Percentiles rank a stretch among this genome's conserved stretches.
These are phyloP conservation scores for Manduca sexta DNA, from an alignment of 1,140 invertebrate species.

Conservation along the genomic window DNA sequence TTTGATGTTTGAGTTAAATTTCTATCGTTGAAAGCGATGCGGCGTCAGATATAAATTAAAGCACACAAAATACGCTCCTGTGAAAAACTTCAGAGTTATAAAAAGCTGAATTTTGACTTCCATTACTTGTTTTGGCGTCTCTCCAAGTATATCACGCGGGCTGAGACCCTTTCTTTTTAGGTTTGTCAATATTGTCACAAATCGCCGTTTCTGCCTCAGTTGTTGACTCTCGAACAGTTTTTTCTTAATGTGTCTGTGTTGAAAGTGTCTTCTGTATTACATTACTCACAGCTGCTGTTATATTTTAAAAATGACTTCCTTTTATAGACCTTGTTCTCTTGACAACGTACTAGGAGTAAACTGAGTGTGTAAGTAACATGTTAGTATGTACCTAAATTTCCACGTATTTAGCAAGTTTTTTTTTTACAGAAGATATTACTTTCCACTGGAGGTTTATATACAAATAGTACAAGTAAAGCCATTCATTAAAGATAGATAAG, in stretches of 20 bases:
- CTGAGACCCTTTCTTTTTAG: constrained; percentile 20
- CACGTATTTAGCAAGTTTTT: no score
- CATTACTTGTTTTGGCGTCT: constrained; percentile 25
- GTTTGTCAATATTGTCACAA: constrained; percentile 23
- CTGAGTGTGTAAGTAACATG: no score
- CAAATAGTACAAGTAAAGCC: no score
- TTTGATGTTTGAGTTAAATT: no score
- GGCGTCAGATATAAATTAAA: neutral
- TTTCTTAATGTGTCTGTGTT: neutral
- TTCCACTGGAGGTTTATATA: no score
- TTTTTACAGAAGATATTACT: no score
- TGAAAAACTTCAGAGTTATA: neutral
- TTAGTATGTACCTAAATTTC: no score
- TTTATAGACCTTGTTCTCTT: no score
- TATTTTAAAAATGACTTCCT: no score
- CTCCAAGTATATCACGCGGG: constrained; percentile 18
- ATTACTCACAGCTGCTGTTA: neutral
- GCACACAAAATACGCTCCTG: neutral
- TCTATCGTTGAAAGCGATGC: neutral
- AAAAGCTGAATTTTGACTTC: constrained; percentile 15
- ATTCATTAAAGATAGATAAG: no score
- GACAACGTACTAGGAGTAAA: no score
- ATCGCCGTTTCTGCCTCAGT: neutral
- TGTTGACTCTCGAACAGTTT: neutral
- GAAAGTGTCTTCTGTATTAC: neutral